Conservation (phyloP, 2,888 invertebrate genomes). For the Scaptomyza flava region DNA sequence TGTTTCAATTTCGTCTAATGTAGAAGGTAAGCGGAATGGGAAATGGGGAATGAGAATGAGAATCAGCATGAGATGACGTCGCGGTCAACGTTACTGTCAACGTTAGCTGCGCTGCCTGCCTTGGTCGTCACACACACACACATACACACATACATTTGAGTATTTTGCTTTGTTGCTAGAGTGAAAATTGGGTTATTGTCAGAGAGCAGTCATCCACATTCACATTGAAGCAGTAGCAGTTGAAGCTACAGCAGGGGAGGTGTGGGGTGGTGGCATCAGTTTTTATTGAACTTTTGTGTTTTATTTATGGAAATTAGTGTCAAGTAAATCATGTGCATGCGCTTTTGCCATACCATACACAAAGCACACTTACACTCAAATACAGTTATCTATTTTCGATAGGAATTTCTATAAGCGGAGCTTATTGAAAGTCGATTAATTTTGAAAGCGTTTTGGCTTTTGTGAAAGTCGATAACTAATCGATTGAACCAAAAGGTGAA, state of each 20-base stretch:
- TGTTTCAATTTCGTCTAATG: constrained; percentile 49
- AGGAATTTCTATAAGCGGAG: constrained; percentile 52
- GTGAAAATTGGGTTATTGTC: constrained; percentile 79
- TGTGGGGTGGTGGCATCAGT: constrained; percentile 13
- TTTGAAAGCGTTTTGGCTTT: constrained; percentile 4
- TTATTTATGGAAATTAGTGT: constrained; percentile 80
- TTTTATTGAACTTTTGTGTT: constrained; percentile 70
- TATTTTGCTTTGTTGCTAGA: constrained; percentile 58
- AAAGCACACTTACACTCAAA: constrained; percentile 1
- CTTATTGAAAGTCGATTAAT: constrained; percentile 55
- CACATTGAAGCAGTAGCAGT: constrained; percentile 41
- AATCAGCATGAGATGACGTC: constrained; percentile 34
- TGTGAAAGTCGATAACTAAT: constrained; percentile 62
- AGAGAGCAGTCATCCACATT: constrained; percentile 42
- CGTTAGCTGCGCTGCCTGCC: constrained; percentile 51
- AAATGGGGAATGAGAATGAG: constrained; percentile 35
- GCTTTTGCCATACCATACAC: constrained; percentile 35
- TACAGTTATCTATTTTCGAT: background rate
- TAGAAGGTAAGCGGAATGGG: constrained; percentile 24
- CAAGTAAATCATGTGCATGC: constrained; percentile 78
- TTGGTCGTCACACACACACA: constrained; percentile 48
- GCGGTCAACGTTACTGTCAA: constrained; percentile 19
- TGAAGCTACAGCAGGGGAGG: background rate
- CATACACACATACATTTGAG: constrained; percentile 4
- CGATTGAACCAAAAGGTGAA: constrained; percentile 51